Conservation (phyloP, 92 coral and sea anemone genomes). For the Umimayanthus kanabou region DNA sequence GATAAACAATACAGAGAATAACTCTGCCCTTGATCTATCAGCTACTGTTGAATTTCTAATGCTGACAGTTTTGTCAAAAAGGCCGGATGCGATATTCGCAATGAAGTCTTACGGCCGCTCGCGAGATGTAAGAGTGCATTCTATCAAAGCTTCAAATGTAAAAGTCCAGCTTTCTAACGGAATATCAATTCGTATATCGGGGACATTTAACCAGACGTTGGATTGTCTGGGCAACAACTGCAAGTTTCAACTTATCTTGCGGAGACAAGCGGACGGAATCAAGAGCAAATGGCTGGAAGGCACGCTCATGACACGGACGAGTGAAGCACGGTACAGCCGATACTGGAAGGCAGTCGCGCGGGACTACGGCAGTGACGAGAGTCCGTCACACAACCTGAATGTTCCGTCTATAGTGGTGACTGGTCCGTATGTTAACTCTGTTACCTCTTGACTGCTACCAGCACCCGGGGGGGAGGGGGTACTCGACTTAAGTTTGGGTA, state of each 20-base stretch:
- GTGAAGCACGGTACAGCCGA: background rate
- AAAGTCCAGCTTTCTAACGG: background rate
- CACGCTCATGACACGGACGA: background rate
- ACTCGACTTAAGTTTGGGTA: too few relatives aligned
- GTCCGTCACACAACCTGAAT: background rate
- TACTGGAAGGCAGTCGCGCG: slow-evolving; percentile 32
- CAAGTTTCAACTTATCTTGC: slow-evolving; percentile 11
- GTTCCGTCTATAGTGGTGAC: slow-evolving; percentile 30
- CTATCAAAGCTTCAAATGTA: slow-evolving; percentile 11
- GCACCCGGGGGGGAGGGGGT: too few relatives aligned
- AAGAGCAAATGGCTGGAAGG: slow-evolving; percentile 22
- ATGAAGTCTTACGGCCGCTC: background rate
- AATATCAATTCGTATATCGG: slow-evolving; percentile 18
- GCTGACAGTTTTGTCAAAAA: slow-evolving; percentile 12
- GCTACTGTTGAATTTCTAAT: slow-evolving; percentile 17
- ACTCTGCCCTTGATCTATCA: background rate
- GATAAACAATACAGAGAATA: background rate
- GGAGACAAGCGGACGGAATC: background rate
- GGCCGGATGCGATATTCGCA: background rate
- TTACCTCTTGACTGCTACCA: background rate
- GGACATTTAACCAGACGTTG: slow-evolving; percentile 1
- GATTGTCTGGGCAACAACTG: slow-evolving; percentile 20
- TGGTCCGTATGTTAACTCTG: background rate
- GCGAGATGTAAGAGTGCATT: background rate
- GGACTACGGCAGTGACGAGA: background rate